Conservation (phyloP, 2,888 invertebrate genomes). For the Erannis defoliaria region DNA sequence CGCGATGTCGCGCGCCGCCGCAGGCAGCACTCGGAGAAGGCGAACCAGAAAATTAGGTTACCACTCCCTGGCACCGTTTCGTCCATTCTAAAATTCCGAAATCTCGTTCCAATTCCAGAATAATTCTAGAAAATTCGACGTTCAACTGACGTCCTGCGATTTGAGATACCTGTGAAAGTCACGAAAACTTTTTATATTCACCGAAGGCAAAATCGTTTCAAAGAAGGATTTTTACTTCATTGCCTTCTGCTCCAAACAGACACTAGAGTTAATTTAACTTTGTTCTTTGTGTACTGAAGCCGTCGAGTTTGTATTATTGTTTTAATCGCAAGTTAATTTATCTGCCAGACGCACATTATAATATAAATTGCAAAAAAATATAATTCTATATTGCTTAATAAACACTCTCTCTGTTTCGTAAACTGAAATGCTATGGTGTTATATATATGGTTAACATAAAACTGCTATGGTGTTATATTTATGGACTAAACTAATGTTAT, state of each 20-base stretch:
- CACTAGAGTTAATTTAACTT: constrained; percentile 53
- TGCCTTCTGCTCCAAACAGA: constrained; percentile 43
- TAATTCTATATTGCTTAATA: background rate
- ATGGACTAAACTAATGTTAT: too few relatives aligned
- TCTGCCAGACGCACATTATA: constrained; percentile 36
- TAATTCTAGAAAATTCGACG: constrained; percentile 68
- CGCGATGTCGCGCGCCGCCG: constrained; percentile 48
- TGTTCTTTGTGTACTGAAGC: constrained; percentile 40
- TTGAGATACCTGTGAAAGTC: constrained; percentile 40
- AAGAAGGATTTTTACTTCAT: constrained; percentile 46
- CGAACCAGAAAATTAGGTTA: constrained; percentile 77
- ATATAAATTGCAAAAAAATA: background rate
- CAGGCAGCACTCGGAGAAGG: constrained; percentile 47
- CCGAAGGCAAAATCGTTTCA: constrained; percentile 45
- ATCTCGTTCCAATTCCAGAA: constrained; percentile 64
- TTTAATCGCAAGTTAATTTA: constrained; percentile 32
- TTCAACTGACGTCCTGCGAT: constrained; percentile 57
- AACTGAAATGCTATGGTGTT: too few relatives aligned
- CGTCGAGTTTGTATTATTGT: constrained; percentile 32
- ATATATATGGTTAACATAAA: too few relatives aligned
- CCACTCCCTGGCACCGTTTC: constrained; percentile 53
- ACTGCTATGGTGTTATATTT: too few relatives aligned
- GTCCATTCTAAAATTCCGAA: constrained; percentile 65
- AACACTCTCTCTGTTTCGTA: too few relatives aligned
- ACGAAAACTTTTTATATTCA: constrained; percentile 49